Evolutionary conservation across 1,140 invertebrate genomes (phyloP), one percentile per base, ranked within the genome.

Genomic region (Telenomus remus): DNA sequence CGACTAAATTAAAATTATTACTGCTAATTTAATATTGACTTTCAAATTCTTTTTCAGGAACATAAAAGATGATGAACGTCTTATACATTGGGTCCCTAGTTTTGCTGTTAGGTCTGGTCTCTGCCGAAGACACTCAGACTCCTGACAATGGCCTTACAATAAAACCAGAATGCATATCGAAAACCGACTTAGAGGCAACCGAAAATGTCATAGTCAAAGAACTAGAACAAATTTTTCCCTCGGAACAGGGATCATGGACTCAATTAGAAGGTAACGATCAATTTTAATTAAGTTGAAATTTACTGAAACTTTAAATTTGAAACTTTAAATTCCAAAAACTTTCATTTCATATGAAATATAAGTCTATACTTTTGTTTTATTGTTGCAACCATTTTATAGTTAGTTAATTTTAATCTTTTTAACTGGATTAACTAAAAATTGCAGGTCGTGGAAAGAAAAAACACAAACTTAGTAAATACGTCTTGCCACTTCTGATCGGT

Each of bases 401-500:
- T n/a, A n/a, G n/a, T n/a, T n/a, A n/a, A n/a, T n/a, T n/a, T n/a
- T n/a, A n/a, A n/a, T n/a, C n/a, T n/a, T n/a, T n/a, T n/a, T n/a
- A n/a, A n/a, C n/a, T n/a, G n/a, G n/a, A n/a, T n/a, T n/a, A n/a
- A n/a, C n/a, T n/a, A n/a, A n/a, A n/a, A n/a, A n/a, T n/a, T n/a
- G n/a, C 69, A 85, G 82, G 78, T 71, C 71, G 81, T 14, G 79
- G 79, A 12, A 81, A 79, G 51, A 85, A 83, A 39, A 86, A 86
- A 47, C 13, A 60, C 0, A 87, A 84, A 56, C 34, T 86, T 8
- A 81, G 80, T 68, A 91, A 90, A 71, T 89, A 86, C 51, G 65
- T 91, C 27, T 43, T 91, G 37, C 91, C 92, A 0, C 50, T 93
- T 42, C 78, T 93, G 11, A 78, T 91, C n/a, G 91, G 91, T 0